Percentiles rank a stretch among this genome's conserved stretches.
Conservation (phyloP, 2,888 invertebrate genomes). For the Drosophila lacicola region DNA sequence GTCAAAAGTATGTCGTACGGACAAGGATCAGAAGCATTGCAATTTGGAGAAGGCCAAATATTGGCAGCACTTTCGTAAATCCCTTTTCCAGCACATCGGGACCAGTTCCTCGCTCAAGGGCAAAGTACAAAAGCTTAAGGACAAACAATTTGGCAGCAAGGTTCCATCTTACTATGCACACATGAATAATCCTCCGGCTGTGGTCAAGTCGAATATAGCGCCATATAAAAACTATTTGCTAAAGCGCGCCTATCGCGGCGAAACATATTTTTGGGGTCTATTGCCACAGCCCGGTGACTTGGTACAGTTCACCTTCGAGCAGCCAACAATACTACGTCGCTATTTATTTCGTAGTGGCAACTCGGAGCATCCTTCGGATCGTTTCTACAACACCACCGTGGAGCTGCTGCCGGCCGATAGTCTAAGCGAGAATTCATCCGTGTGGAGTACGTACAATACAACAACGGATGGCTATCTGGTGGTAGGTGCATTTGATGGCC, state of each 20-base stretch:
- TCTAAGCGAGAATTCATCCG: conserved; percentile 84
- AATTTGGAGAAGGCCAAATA: conserved; percentile 90
- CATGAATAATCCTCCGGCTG: conserved; percentile 89
- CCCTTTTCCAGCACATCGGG: conserved; percentile 98
- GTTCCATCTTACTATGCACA: conserved; percentile 92
- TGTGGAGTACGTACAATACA: conserved; percentile 87
- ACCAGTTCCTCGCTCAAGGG: conserved; percentile 97
- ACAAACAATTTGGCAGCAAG: conserved; percentile 93
- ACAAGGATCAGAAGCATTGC: conserved; percentile 94
- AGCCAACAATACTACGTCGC: conserved; percentile 87
- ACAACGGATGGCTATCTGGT: conserved; percentile 89
- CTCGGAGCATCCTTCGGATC: conserved; percentile 94
- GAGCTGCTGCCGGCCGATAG: conserved; percentile 90
- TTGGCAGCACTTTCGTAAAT: conserved; percentile 94
- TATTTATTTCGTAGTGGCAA: conserved; percentile 95
- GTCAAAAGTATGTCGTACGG: conserved; percentile 94
- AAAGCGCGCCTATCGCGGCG: conserved; percentile 93
- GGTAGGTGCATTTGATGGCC: conserved; percentile 91
- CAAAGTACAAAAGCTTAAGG: conserved; percentile 98
- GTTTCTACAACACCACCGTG: conserved; percentile 93
- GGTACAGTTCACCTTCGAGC: conserved; percentile 91
- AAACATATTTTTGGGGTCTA: conserved; percentile 96
- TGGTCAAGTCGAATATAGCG: conserved; percentile 90
- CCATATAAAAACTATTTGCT: conserved; percentile 92
- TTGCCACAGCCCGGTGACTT: conserved; percentile 93